Evolutionary conservation across 2,113 vertebrate genomes (phyloP).

Genomic region (Trinectes maculatus): DNA sequence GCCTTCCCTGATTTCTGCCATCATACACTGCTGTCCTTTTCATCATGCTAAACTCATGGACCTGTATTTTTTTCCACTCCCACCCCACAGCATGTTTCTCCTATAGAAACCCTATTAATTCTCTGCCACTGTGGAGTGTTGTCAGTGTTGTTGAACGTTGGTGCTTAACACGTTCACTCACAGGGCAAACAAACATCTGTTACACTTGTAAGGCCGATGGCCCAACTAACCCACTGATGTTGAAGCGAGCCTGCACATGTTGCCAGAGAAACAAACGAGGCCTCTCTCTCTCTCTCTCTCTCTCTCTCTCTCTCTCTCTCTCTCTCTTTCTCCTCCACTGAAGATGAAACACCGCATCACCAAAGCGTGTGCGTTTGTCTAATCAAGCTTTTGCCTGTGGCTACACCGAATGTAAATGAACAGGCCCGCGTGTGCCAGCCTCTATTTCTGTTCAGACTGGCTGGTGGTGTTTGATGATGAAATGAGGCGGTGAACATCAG

Average conservation of each 20-base stretch:
- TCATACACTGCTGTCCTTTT: conserved; percentile 20
- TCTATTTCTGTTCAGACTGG: conserved; percentile 70
- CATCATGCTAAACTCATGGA: conserved; percentile 28
- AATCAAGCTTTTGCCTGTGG: conserved; percentile 77
- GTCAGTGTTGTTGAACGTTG: conserved; percentile 64
- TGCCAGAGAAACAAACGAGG: conserved; percentile 71
- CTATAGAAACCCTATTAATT: conserved; percentile 72
- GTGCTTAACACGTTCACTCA: conserved; percentile 62
- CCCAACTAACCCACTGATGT: conserved; percentile 76
- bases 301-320: conserved; percentile 17
- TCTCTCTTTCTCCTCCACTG: conserved; percentile 67
- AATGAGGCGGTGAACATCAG: conserved; percentile 44
- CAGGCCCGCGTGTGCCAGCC: conserved; percentile 69
- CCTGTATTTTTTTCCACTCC: conserved; percentile 22
- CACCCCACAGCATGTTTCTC: conserved; percentile 24
- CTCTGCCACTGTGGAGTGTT: conserved; percentile 68
- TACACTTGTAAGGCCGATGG: conserved; percentile 70
- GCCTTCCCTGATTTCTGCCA: conserved; percentile 35
- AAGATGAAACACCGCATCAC: conserved; percentile 80
- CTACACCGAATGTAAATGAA: conserved; percentile 75
- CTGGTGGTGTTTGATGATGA: conserved; percentile 62
- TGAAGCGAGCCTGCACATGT: conserved; percentile 65
- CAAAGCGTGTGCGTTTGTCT: conserved; percentile 79
- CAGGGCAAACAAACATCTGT: conserved; percentile 76
- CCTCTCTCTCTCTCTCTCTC: conserved; percentile 21